Base-by-base conservation (phyloP, 2,797 vertebrate species). In the Spondyliosoma cantharus region DNA sequence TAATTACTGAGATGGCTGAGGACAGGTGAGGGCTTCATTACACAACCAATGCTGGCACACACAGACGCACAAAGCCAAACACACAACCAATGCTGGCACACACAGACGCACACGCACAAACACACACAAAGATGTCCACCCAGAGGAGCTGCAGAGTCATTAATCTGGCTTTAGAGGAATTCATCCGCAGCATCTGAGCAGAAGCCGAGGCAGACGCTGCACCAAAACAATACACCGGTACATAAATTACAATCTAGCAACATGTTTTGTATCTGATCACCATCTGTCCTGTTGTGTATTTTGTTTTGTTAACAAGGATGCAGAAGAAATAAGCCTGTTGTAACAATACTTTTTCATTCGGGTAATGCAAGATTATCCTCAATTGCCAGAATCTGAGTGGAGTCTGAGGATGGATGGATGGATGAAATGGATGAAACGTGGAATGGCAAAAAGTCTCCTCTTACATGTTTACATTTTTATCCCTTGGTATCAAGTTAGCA, bases 11-110 rank as follows among this genome's bases (percentile, higher is more conserved):
- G 91, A 93, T 71, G 81, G 71, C 74, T 69, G 64, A 45, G 68
- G 88, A 94, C 93, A 94, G 93, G 91, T 93, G 92, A 93, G 52
- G 86, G 74, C 66, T 68, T 80, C 22, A 73, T 90, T 88, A 78
- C 77, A 88, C 80, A 88, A 82, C 76, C 77, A 29, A 32, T 63
- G 27, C 5, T 37, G 37, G 37, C 45, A 46, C 45, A 9, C 58
- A 75, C 66, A 70, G 69, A 83, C 71, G 58, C 58, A 71, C n/a
- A 14, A 43, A 37, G 50, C 52, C 52, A 62, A 61, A 52, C 66
- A 19, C 50, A 66, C 13, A 76, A 82, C 76, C 77, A 29, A 32
- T 63, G 27, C 5, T 37, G 37, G 37, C 45, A 46, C 45, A 9
- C 58, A 75, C 66, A 70, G 69, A 83, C 71, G 58, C 58, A 71